Evolutionary conservation across 2,113 vertebrate species (phyloP), one percentile per base, ranked within the genome.

Genomic region (Salvelinus fontinalis): DNA sequence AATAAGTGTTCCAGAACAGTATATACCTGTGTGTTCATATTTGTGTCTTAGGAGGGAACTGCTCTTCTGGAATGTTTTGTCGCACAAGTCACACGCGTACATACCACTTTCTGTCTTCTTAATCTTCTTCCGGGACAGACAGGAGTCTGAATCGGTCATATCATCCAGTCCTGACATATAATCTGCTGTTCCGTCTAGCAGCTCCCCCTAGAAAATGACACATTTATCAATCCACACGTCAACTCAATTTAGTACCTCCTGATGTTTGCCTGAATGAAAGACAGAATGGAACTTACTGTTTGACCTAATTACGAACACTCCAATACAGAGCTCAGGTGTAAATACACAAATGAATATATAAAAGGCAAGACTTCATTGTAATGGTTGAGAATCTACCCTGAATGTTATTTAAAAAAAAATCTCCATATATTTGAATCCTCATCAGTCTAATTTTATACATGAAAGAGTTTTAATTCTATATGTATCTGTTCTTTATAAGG

Each of bases 1-100:
- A 94, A 88, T 93, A 93, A 94, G 90, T 92, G 93, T 93, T n/a
- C 93, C 92, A 90, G 93, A 95, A 93, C 94, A 95, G 91, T 89
- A 94, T 96, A 93, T 99, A 99, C 98, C 98, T 99, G 98, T 99
- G 96, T 99, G 98, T 94, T 97, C 96, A 22, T 97, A 97, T 96
- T 97, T 97, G 93, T 97, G 96, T 95, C 96, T 96, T 92, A 97
- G 95, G 94, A 97, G 96, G 92, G 96, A 97, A 94, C 96, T 97
- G 95, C 95, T 97, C 94, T 97, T 97, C 95, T 97, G 96, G 95
- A 97, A 97, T 96, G 96, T 97, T 95, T 97, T 97, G 95, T 97
- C 95, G 94, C 96, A 97, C 95, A 97, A 95, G 94, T 97, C 95
- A 94, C 96, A 97, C 39, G 96, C 95, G 60, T 97, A 97, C 95